A percentile compares a stretch with the other conserved stretches of the same genome.
These are phyloP conservation scores for Pseudomyrmex pallidus DNA, from an alignment of 1,140 invertebrate genomes.

Conservation along the genomic window DNA sequence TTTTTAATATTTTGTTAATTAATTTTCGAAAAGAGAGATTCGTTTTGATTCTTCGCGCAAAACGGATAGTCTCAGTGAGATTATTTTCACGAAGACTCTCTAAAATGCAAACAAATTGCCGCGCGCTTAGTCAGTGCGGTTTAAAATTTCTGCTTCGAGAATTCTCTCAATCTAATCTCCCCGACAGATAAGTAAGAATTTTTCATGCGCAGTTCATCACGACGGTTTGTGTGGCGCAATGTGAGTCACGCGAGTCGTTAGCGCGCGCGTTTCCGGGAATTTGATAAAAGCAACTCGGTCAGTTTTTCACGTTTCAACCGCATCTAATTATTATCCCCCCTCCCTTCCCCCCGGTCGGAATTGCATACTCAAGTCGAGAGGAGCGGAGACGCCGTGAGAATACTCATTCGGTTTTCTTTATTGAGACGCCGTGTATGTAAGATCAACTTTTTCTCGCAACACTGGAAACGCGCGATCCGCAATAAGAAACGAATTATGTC, in stretches of 20 bases:
- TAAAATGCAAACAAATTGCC: not conserved
- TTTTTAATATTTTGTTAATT: too few relatives aligned
- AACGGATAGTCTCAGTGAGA: too few relatives aligned
- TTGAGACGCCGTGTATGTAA: not conserved
- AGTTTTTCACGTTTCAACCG: conserved; percentile 25
- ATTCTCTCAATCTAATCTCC: not conserved
- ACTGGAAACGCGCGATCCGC: not conserved
- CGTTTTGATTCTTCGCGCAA: too few relatives aligned
- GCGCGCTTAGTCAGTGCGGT: too few relatives aligned
- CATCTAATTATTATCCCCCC: conserved; percentile 33
- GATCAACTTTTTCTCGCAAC: not conserved
- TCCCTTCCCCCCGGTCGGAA: too few relatives aligned
- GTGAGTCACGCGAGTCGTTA: conserved; percentile 12
- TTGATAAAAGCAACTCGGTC: conserved; percentile 32
- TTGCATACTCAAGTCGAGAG: conserved; percentile 2
- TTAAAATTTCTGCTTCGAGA: not conserved
- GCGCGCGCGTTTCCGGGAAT: conserved; percentile 24
- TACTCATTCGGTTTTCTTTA: conserved; percentile 28
- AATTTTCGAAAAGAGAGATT: too few relatives aligned
- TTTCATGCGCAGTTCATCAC: too few relatives aligned
- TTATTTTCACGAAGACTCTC: too few relatives aligned
- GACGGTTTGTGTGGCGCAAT: not conserved
- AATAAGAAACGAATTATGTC: not conserved
- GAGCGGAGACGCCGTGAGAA: conserved; percentile 1
- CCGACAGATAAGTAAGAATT: not conserved